Conservation (phyloP, 2,113 vertebrate genomes). For the Rutilus rutilus region DNA sequence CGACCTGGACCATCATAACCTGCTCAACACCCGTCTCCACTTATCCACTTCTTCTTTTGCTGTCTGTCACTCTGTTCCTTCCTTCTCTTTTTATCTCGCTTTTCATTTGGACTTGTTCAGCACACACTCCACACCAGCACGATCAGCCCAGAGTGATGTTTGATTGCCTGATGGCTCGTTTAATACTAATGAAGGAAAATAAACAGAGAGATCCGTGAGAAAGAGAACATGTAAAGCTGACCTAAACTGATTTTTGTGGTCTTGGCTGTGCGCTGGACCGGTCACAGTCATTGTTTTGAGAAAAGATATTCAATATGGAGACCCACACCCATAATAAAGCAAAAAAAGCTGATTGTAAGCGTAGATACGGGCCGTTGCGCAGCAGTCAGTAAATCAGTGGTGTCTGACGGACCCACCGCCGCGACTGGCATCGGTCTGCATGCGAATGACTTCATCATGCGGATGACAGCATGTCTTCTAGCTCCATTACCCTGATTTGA, state of each 20-base stretch:
- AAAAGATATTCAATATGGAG: conserved; percentile 67
- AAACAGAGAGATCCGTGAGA: conserved; percentile 55
- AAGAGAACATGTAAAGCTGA: not conserved
- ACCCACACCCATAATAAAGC: conserved; percentile 71
- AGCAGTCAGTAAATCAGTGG: conserved; percentile 36
- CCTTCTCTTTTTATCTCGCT: not conserved
- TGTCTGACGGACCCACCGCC: conserved; percentile 63
- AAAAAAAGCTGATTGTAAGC: conserved; percentile 44
- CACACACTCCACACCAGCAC: not conserved
- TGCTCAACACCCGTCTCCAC: not conserved
- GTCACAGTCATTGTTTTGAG: conserved; percentile 53
- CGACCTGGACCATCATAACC: not conserved
- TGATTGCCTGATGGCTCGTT: conserved; percentile 70
- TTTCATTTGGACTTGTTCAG: not conserved
- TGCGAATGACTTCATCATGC: conserved; percentile 76
- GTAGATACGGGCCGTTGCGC: conserved; percentile 43
- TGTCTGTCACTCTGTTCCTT: not conserved
- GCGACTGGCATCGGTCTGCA: conserved; percentile 57
- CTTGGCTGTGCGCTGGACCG: not conserved
- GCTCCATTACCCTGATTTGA: conserved; percentile 79
- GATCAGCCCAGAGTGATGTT: not conserved
- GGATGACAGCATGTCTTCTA: conserved; percentile 82
- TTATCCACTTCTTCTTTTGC: not conserved
- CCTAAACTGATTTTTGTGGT: conserved; percentile 11
- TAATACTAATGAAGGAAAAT: conserved; percentile 72